These are phyloP conservation scores for Lasiurus borealis DNA, from an alignment of 2,113 vertebrate species.

Conservation along the genomic window DNA sequence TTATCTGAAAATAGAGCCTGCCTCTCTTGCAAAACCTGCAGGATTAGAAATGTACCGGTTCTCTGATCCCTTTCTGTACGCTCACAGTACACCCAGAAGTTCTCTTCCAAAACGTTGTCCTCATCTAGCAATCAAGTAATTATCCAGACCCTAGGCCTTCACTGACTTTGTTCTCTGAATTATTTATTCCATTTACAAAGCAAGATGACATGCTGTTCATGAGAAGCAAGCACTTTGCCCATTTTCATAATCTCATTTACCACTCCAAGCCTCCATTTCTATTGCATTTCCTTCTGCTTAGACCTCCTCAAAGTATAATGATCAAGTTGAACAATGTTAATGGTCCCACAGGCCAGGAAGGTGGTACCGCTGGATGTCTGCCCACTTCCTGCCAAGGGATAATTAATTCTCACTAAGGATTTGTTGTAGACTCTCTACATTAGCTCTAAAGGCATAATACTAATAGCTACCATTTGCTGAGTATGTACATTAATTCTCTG, in stretches of 20 bases:
- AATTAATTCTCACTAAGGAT: conserved; percentile 55
- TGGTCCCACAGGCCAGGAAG: conserved; percentile 57
- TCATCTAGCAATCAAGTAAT: conserved; percentile 32
- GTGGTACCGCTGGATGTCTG: conserved; percentile 30
- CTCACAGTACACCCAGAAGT: accelerated
- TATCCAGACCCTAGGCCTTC: neutral
- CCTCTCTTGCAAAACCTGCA: neutral
- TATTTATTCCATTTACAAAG: conserved; percentile 44
- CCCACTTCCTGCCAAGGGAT: conserved; percentile 62
- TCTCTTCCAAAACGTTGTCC: conserved; percentile 13
- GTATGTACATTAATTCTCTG: conserved; percentile 4
- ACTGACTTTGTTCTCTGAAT: conserved; percentile 26
- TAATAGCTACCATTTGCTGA: conserved; percentile 55
- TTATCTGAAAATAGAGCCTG: neutral
- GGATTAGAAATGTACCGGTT: neutral
- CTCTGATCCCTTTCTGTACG: neutral
- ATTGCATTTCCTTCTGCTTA: conserved; percentile 41
- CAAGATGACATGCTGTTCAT: neutral
- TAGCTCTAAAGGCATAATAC: conserved; percentile 36
- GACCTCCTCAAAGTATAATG: conserved; percentile 39
- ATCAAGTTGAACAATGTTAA: conserved; percentile 48
- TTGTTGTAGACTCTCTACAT: conserved; percentile 68
- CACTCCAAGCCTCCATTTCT: conserved; percentile 16
- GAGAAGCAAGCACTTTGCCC: conserved; percentile 11
- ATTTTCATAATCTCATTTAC: conserved; percentile 34